Conservation (phyloP, 92 coral and sea anemone genomes). For the Metridium senile region DNA sequence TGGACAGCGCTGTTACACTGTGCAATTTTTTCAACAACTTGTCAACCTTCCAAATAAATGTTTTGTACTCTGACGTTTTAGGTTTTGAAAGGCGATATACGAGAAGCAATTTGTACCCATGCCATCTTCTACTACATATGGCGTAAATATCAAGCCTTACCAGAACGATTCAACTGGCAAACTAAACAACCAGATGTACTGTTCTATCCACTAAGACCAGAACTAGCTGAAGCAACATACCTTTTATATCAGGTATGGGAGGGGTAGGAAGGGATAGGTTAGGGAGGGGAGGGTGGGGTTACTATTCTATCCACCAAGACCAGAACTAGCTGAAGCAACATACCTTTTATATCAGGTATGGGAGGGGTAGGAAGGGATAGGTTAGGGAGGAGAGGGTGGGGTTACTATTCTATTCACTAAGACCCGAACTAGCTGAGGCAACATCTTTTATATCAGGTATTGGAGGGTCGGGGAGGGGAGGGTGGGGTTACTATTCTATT, state of each 20-base stretch:
- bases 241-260: constrained; percentile 80
- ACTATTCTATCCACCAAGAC: constrained; percentile 89
- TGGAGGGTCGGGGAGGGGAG: background rate
- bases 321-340: constrained; percentile 92
- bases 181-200: constrained; percentile 75
- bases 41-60: too few species aligned
- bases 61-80: too few species aligned
- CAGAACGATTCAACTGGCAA: constrained; percentile 96
- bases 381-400: background rate
- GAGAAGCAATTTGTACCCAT: constrained; percentile 96
- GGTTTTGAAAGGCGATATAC: constrained; percentile 97
- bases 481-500: constrained; percentile 86
- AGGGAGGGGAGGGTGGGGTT: constrained; percentile 19
- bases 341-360: constrained; percentile 89
- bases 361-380: background rate
- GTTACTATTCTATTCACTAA: constrained; percentile 86
- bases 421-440: constrained; percentile 94
- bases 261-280: background rate
- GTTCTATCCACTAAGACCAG: constrained; percentile 95
- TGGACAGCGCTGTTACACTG: background rate
- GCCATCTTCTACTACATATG: constrained; percentile 90
- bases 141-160: constrained; percentile 93
- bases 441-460: constrained; percentile 92
- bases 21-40: background rate
- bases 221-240: constrained; percentile 91